Evolutionary conservation across 2,888 invertebrate genomes (phyloP), one percentile per base, ranked within the genome.

Genomic region (Tetranychus piercei): DNA sequence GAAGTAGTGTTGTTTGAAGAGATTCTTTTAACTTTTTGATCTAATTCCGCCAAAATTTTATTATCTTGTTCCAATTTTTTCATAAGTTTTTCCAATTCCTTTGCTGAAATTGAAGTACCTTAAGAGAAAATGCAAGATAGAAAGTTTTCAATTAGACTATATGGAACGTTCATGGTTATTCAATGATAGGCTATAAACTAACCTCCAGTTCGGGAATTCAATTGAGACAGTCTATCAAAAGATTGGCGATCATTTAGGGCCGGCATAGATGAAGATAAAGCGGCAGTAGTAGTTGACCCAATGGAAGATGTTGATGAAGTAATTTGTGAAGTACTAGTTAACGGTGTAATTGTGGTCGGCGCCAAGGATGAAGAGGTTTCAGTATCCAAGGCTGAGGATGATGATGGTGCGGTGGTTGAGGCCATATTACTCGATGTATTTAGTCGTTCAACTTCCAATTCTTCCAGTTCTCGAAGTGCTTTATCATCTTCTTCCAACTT

Each of bases 31-130:
- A 23, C 69, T 11, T 76, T 79, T 72, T 78, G 77, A 82, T 94
- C 93, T 81, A 93, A 85, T 82, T 94, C 93, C 78, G 93, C 92
- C 81, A 93, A 86, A 80, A 93, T 90, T 78, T 80, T 80, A 79
- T 82, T 82, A 79, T 87, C 86, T 82, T 92, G 93, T 84, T 93
- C 92, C 81, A 94, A 91, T 86, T 93, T 93, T 79, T 92, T 92
- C 90, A 94, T 92, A 83, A 94, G 76, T 74, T 78, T 75, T 74
- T 79, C 79, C 65, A 79, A 94, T 65, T 76, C 74, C 73, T 44
- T 44, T 6, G 20, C 6, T 55, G 55, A 55, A 55, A 55, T 55
- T 9, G 55, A 55, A 55, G 55, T 6, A 15, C 55, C 34, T 34
- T 34, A 34, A 34, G 34, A 34, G 34, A 34, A 34, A 34, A n/a